A percentile compares a stretch with the other conserved stretches of the same genome.
phyloP scores from a whole-genome alignment of 2,888 invertebrate genomes.

The Pterostichus niger region DNA sequence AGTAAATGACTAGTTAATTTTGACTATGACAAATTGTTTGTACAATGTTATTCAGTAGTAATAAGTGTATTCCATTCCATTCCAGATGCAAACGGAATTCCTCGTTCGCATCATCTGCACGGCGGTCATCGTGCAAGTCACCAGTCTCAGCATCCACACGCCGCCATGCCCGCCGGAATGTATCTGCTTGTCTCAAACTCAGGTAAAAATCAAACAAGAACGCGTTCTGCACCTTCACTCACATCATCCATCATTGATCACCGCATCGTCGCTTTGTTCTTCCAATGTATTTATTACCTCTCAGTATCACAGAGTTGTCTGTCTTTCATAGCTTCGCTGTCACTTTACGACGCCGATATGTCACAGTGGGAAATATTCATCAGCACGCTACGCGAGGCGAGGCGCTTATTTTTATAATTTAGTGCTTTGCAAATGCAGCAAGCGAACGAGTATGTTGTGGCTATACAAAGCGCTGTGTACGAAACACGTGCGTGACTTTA shows the following conservation, averaged over 20 bases:
- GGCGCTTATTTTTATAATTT: conserved; percentile 35
- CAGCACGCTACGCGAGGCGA: background rate
- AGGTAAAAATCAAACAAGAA: conserved; percentile 81
- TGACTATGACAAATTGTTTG: too few species aligned
- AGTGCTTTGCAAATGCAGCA: conserved; percentile 7
- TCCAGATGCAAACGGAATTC: conserved; percentile 75
- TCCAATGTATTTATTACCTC: background rate
- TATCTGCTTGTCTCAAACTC: conserved; percentile 91
- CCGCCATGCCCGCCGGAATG: conserved; percentile 89
- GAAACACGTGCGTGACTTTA: too few species aligned
- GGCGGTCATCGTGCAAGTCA: conserved; percentile 73
- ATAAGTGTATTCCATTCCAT: conserved; percentile 21
- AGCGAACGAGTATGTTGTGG: background rate
- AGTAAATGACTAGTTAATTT: too few species aligned
- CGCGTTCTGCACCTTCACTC: background rate
- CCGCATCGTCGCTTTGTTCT: too few species aligned
- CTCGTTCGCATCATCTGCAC: conserved; percentile 73
- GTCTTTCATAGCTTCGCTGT: background rate
- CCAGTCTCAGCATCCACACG: conserved; percentile 75
- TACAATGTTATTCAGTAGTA: too few species aligned
- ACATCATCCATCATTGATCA: background rate
- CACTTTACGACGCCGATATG: background rate
- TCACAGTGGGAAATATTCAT: conserved; percentile 19
- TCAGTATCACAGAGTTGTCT: background rate
- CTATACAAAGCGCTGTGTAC: too few species aligned